Conservation (phyloP, 2,888 invertebrate species). For the Lochmaea crataegi region DNA sequence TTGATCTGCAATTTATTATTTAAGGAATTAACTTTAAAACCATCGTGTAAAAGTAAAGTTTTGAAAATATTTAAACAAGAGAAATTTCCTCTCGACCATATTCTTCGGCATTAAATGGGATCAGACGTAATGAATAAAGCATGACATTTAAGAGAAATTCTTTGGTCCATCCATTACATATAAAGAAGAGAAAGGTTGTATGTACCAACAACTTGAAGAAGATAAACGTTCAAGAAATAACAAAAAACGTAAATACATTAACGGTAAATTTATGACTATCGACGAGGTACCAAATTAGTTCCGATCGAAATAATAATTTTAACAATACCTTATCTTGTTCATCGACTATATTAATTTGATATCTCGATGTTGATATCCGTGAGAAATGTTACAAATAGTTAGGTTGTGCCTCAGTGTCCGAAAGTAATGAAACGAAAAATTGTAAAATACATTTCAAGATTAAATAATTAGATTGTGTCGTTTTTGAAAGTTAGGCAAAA, state of each 20-base stretch:
- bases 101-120: not conserved
- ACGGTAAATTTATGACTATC: not conserved
- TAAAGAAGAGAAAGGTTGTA: constrained; percentile 9
- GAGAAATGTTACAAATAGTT: not conserved
- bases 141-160: constrained; percentile 2
- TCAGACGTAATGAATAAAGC: not conserved
- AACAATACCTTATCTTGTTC: not conserved
- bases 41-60: no score
- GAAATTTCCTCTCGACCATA: no score
- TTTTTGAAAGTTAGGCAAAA: no score
- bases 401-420: no score
- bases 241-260: not conserved
- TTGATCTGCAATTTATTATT: no score
- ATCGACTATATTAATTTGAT: not conserved
- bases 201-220: not conserved
- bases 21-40: no score
- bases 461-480: no score
- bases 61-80: not conserved
- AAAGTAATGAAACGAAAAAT: no score
- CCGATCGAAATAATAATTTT: not conserved
- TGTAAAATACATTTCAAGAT: no score
- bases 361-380: not conserved
- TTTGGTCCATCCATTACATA: constrained; percentile 5
- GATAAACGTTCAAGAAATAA: not conserved
- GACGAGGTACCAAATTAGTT: not conserved